Evolutionary conservation across 2,113 vertebrate species (phyloP).

Genomic region (Vulpes vulpes): DNA sequence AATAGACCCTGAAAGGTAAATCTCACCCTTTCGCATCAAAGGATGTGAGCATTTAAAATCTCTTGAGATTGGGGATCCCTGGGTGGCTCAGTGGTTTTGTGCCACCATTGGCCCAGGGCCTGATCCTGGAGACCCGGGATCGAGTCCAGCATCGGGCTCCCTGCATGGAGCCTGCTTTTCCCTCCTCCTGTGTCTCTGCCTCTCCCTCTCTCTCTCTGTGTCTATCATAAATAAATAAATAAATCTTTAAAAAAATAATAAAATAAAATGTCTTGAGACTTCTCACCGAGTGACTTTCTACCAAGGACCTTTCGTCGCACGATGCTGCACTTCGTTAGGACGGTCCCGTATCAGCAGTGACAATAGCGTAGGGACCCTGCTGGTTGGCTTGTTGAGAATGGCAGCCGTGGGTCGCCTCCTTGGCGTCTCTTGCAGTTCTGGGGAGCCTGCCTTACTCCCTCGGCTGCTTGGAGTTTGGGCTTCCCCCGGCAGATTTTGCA

Average conservation of each 20-base stretch:
- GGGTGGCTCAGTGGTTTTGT: no score
- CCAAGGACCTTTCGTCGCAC: neutral
- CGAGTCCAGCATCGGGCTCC: no score
- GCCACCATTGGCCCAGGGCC: no score
- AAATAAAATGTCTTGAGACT: no score
- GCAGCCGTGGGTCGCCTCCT: neutral
- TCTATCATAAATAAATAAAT: no score
- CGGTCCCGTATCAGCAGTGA: neutral
- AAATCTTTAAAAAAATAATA: no score
- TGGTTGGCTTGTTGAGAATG: neutral
- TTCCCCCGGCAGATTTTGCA: no score
- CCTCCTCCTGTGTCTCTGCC: no score
- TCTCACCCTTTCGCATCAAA: neutral
- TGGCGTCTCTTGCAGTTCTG: neutral
- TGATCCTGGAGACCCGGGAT: no score
- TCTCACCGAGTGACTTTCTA: neutral
- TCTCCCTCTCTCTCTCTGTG: no score
- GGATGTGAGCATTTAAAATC: neutral
- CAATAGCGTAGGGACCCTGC: neutral
- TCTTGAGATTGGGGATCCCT: neutral
- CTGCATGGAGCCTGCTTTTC: no score
- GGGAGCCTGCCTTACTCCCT: neutral
- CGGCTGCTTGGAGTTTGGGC: neutral
- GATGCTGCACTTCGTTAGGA: neutral
- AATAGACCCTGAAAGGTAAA: neutral